These are phyloP conservation scores for Coreius guichenoti DNA, from an alignment of 2,797 vertebrate species.

Conservation along the genomic window DNA sequence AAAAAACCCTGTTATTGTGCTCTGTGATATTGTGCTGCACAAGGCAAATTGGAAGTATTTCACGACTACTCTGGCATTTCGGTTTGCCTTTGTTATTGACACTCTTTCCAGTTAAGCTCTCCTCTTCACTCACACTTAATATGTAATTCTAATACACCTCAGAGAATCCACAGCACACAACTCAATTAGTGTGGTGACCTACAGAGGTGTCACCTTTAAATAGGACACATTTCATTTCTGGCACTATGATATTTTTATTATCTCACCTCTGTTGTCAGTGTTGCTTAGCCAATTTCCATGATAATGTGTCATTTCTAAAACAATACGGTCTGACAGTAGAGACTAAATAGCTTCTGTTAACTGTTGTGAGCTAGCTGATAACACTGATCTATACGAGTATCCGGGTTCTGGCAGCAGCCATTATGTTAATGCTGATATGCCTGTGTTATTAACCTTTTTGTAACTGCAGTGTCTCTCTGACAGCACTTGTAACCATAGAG, in stretches of 20 bases:
- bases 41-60: neutral
- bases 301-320: constrained; percentile 54
- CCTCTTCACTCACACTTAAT: constrained; percentile 26
- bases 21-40: neutral
- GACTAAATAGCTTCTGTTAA: constrained; percentile 14
- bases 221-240: constrained; percentile 17
- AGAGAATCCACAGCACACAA: constrained; percentile 5
- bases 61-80: constrained; percentile 41
- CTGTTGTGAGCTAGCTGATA: constrained; percentile 8
- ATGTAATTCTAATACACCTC: constrained; percentile 30
- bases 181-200: constrained; percentile 23
- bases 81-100: constrained; percentile 25
- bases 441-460: constrained; percentile 3
- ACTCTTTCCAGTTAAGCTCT: constrained; percentile 13
- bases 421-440: neutral
- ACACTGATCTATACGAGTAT: neutral
- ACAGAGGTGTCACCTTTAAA: constrained; percentile 7
- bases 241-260: constrained; percentile 8
- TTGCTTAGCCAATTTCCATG: constrained; percentile 18
- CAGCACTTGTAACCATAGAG: neutral
- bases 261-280: constrained; percentile 14
- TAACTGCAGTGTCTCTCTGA: neutral
- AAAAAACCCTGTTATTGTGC: neutral
- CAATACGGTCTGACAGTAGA: constrained; percentile 8
- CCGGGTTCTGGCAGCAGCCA: constrained; percentile 12